Percentiles rank a stretch among this genome's conserved stretches.
These are phyloP conservation scores for Paracyprichromis sp. DNA, from an alignment of 2,113 vertebrate genomes.

Conservation along the genomic window DNA sequence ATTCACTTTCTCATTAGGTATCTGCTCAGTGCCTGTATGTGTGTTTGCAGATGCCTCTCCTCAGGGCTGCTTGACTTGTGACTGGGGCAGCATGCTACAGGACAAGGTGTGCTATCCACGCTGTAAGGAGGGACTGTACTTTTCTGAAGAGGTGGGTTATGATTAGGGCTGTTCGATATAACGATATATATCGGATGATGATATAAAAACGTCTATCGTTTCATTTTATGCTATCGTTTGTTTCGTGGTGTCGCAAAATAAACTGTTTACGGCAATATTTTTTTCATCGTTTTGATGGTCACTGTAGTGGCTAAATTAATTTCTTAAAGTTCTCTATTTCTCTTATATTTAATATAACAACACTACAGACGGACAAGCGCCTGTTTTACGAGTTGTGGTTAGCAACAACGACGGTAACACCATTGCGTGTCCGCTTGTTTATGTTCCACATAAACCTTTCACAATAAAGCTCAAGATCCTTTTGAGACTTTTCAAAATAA, in stretches of 20 bases:
- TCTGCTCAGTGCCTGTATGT: background rate
- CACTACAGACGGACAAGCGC: fast-evolving
- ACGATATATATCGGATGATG: background rate
- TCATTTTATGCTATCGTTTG: background rate
- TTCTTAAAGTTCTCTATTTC: background rate
- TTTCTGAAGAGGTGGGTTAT: conserved; percentile 54
- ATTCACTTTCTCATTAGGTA: background rate
- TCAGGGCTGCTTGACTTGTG: conserved; percentile 65
- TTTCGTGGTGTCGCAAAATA: background rate
- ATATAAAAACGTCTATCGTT: background rate
- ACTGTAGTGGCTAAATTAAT: background rate
- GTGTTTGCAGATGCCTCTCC: conserved; percentile 62
- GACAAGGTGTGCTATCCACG: conserved; percentile 64
- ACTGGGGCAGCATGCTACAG: conserved; percentile 59
- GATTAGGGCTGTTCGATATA: background rate
- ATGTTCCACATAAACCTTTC: background rate
- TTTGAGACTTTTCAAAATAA: background rate
- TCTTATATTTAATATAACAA: background rate
- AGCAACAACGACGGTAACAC: fast-evolving
- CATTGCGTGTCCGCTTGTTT: background rate
- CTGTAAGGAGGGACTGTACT: conserved; percentile 67
- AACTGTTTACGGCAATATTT: fast-evolving
- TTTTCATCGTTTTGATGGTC: background rate
- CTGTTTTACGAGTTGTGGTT: background rate
- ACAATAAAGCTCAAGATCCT: background rate